These are phyloP conservation scores for Aproaerema taeniolella DNA, from an alignment of 2,888 invertebrate species.

Conservation along the genomic window DNA sequence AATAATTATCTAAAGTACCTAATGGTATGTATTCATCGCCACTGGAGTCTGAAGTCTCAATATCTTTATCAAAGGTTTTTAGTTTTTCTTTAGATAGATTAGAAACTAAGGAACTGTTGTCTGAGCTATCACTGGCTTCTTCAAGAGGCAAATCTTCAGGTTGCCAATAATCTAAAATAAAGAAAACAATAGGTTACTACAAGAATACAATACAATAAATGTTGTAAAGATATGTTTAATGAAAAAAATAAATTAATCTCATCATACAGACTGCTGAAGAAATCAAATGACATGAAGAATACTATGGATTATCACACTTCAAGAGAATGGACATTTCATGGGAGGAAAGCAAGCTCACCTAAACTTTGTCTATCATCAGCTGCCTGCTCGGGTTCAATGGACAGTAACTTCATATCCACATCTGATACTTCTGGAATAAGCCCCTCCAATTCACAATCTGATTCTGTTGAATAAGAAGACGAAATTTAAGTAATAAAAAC, in stretches of 20 bases:
- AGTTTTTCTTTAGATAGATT: constrained; percentile 64
- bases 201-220: too few species aligned
- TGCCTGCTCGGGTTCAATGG: constrained; percentile 52
- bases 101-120: constrained; percentile 60
- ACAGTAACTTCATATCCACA: constrained; percentile 52
- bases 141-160: constrained; percentile 60
- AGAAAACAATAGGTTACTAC: too few species aligned
- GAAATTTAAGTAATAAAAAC: not conserved
- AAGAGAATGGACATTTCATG: too few species aligned
- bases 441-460: constrained; percentile 60
- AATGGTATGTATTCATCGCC: constrained; percentile 68
- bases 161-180: constrained; percentile 60
- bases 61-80: constrained; percentile 51
- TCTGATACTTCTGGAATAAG: constrained; percentile 62
- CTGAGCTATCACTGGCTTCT: constrained; percentile 66
- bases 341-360: too few species aligned
- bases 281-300: too few species aligned
- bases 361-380: constrained; percentile 5
- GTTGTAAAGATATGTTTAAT: too few species aligned
- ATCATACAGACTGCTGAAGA: too few species aligned
- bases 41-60: constrained; percentile 63
- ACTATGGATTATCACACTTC: too few species aligned
- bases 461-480: constrained; percentile 39
- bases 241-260: too few species aligned
- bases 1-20: not conserved